Evolutionary conservation across 2,113 vertebrate species (phyloP), one percentile per base, ranked within the genome.

Genomic region (Tinamus guttatus): DNA sequence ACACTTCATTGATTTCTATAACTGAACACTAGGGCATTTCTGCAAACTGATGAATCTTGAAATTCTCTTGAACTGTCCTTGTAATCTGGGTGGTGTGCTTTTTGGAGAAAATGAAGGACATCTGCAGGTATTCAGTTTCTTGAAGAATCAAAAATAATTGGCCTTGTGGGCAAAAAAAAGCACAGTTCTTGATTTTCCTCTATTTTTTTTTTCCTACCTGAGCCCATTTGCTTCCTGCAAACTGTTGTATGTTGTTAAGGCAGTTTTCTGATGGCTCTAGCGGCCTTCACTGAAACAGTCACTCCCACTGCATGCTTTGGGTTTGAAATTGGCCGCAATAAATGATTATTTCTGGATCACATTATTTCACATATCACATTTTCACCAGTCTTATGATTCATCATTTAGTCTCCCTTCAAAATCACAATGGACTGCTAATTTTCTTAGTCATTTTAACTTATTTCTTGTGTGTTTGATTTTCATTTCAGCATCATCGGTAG

Each of bases 1-100:
- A 47, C 14, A 93, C 38, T 87, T 64, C 70, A 86, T 93, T 93
- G 80, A 83, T 93, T 81, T 92, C 59, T 89, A 75, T n/a, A 91
- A 68, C 9, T 64, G 51, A 90, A 90, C 8, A 28, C 59, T 81
- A 56, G 77, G 58, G n/a, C 32, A 60, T 67, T 86, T 95, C 38
- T 87, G 64, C 64, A 89, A 78, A 81, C 7, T 28, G 47, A 86
- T 90, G 77, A 94, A 87, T 89, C 65, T 81, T 81, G 32, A 92
- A 93, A 90, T 73, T 87, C 24, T 89, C 58, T 56, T 89, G 51
- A 62, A 76, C 89, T 74, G 5, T 77, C 51, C 79, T 85, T 67
- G 28, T 47, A 56, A 20, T 63, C 36, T 85, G 49, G 40, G 45
- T 15, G 16, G 28, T 74, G 11, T 77, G 21, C 20, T 51, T n/a